Base-by-base conservation (phyloP, 2,113 vertebrate genomes). In the Hippolais icterina region DNA sequence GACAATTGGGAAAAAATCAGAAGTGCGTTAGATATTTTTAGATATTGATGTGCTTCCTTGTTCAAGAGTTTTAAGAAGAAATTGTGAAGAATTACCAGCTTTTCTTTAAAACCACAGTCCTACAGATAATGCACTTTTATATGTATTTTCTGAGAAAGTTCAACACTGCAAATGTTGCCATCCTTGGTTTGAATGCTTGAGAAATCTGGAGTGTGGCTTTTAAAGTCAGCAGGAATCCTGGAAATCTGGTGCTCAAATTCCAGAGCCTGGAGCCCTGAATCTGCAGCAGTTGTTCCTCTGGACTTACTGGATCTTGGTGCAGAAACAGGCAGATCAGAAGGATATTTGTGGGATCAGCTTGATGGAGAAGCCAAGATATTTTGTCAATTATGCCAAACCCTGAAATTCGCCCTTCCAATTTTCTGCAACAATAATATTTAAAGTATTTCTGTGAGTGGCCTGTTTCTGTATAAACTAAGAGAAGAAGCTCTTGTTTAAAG, bases 1-100 rank as follows among this genome's bases (percentile, higher is more conserved):
- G 68, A 94, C 46, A 75, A 93, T 28, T 85, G 79, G 60, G 66
- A 93, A 28, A 88, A 88, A 83, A 41, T 81, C 54, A 61, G 46
- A 53, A 28, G 11, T 66, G 20, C 42, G 64, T 78, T 31, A 35
- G 75, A 29, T 69, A 50, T 54, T 66, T 80, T 92, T 72, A 79
- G n/a, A 39, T 71, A 81, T 33, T 54, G 52, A 69, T 61, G 6
- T 79, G n/a, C 56, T 93, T 63, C 5, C 8, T 7, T 75, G 39
- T n/a, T 50, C 63, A 72, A 84, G 44, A n/a, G 39, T 70, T 83
- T 87, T 89, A 84, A 92, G 60, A 81, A 54, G 29, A 70, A 81
- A 63, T 59, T 42, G 92, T 96, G 89, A 96, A 87, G 85, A 91
- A 82, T 89, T 4, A 47, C 60, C 31, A 77, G 19, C 17, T 96